Evolutionary conservation across 2,113 vertebrate genomes (phyloP), one percentile per base, ranked within the genome.

Genomic region (Nematolebias whitei): DNA sequence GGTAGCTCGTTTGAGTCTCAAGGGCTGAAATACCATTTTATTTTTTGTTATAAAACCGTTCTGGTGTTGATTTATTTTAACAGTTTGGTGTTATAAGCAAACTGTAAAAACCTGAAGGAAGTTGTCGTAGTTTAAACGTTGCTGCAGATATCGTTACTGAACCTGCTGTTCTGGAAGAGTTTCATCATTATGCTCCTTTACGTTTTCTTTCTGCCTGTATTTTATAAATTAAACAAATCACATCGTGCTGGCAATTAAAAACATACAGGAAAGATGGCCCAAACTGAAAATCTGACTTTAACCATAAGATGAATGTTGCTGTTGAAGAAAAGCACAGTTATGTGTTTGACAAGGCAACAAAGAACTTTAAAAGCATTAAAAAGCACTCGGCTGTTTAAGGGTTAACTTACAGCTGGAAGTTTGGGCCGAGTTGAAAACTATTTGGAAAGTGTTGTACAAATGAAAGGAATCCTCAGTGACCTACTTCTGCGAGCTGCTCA

Each of bases 391-490:
- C 20, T 1, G 19, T 26, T 45, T 41, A 53, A 63, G 80, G 78
- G 85, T 90, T 90, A 89, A 89, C 45, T 10, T 84, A 66, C 86
- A 86, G 80, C 88, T 89, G 88, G 74, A 88, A 82, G 80, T 74
- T 68, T 14, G 24, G 60, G 56, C 81, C 22, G 83, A 89, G 79
- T 88, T 85, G 87, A 90, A 91, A 90, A 81, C 80, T 90, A 84
- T 92, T 92, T 90, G 89, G 80, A 88, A 86, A 87, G 88, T 65
- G 35, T 62, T 73, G 85, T 86, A 88, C 89, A 88, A 90, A 89
- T 90, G 86, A 91, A 90, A 85, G 87, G 85, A 89, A 91, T 91
- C 89, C 82, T 85, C 72, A 80, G 74, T 90, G 88, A 91, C 89
- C 90, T 90, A 91, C 85, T 90, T 92, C 80, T 86, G 44, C 2